These are phyloP conservation scores for Beroe forskalii DNA, from an alignment of 37 sponge, comb jelly and placozoan genomes.

Conservation along the genomic window DNA sequence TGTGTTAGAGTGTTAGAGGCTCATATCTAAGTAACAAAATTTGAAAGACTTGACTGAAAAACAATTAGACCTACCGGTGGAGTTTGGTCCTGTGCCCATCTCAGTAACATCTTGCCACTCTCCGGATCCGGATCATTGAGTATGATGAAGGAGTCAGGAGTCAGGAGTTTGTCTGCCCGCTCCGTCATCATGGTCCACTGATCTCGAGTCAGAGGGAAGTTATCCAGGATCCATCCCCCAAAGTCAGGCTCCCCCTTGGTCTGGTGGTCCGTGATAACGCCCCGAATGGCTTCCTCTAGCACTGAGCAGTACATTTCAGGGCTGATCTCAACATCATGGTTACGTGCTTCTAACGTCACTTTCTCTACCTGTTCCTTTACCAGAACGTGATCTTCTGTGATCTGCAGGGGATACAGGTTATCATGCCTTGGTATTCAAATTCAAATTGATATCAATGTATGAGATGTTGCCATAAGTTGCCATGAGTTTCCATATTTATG, in stretches of 20 bases:
- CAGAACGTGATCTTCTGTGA: conserved; percentile 59
- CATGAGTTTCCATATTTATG: background rate
- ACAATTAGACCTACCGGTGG: background rate
- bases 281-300: conserved; percentile 58
- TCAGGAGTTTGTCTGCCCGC: conserved; percentile 72
- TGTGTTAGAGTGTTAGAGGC: no score
- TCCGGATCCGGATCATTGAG: conserved; percentile 72
- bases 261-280: conserved; percentile 31
- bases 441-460: background rate
- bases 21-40: no score
- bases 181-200: conserved; percentile 84
- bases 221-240: conserved; percentile 98
- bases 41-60: background rate
- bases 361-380: conserved; percentile 35
- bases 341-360: conserved; percentile 47
- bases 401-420: background rate
- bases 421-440: background rate
- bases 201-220: conserved; percentile 85
- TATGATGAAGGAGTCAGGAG: conserved; percentile 85
- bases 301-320: conserved; percentile 60
- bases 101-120: background rate
- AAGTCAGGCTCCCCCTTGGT: conserved; percentile 67
- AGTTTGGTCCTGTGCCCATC: conserved; percentile 32
- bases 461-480: background rate
- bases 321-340: conserved; percentile 47